These are phyloP conservation scores for Calliopum simillimum DNA, from an alignment of 2,888 invertebrate species.

Conservation along the genomic window DNA sequence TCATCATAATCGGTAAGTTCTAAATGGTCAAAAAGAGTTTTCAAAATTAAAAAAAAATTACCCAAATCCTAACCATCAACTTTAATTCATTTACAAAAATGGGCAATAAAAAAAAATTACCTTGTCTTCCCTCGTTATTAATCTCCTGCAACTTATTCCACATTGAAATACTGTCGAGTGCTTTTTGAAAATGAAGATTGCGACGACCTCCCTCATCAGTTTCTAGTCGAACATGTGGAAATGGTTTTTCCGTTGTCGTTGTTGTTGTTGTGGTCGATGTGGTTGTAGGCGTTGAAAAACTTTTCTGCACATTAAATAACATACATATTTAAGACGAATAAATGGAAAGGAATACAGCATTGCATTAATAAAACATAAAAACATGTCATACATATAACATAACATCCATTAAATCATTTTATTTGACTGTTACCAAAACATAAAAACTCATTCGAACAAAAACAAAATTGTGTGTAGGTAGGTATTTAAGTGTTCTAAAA, in stretches of 20 bases:
- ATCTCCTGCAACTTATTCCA: conserved; percentile 62
- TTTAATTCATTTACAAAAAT: neutral
- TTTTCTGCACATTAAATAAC: conserved; percentile 44
- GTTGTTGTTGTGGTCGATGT: conserved; percentile 53
- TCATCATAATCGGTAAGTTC: conserved; percentile 38
- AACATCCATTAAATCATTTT: too few species aligned
- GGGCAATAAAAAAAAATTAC: conserved; percentile 34
- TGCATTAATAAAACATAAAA: too few species aligned
- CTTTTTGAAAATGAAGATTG: conserved; percentile 50
- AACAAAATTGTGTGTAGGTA: too few species aligned
- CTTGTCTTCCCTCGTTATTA: conserved; percentile 54
- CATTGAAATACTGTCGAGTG: conserved; percentile 60
- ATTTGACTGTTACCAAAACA: too few species aligned
- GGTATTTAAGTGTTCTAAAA: conserved; percentile 18
- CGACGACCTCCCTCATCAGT: conserved; percentile 41
- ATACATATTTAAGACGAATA: neutral
- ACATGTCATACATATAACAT: too few species aligned
- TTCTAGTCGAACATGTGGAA: conserved; percentile 49
- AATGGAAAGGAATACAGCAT: too few species aligned
- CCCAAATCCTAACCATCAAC: neutral
- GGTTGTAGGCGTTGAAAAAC: conserved; percentile 45
- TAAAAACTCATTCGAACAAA: too few species aligned
- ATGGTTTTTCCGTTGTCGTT: conserved; percentile 56
- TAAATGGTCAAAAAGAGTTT: neutral
- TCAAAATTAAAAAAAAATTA: neutral